phyloP scores from a whole-genome alignment of 1,140 invertebrate species.

The Venustaconcha ellipsiformis region DNA sequence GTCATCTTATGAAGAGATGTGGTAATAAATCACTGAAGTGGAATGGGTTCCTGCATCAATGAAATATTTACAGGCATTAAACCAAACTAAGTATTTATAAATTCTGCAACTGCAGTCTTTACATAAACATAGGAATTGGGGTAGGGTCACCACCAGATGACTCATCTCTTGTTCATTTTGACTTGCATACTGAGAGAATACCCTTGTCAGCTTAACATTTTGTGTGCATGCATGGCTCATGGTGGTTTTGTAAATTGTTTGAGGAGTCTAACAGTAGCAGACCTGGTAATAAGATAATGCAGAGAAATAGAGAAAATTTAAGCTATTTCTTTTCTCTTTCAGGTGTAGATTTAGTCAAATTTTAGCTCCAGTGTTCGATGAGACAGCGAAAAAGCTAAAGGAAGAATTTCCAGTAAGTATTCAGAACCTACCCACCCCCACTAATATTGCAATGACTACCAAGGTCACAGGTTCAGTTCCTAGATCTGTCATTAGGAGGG shows the following conservation, averaged over 20 bases:
- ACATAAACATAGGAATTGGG: too few species aligned
- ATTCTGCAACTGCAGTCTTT: too few species aligned
- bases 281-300: not conserved
- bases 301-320: not conserved
- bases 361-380: constrained; percentile 96
- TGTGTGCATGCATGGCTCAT: not conserved
- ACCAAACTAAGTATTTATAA: too few species aligned
- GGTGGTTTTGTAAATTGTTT: not conserved
- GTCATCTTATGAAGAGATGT: too few species aligned
- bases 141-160: not conserved
- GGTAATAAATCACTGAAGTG: too few species aligned
- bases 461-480: not conserved
- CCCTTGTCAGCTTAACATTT: not conserved
- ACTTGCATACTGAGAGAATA: not conserved
- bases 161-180: not conserved
- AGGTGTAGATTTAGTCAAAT: constrained; percentile 87
- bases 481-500: not conserved
- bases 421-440: not conserved
- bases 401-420: constrained; percentile 79
- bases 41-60: too few species aligned
- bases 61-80: too few species aligned
- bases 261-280: not conserved
- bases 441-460: not conserved
- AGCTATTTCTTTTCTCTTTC: constrained; percentile 17
- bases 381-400: constrained; percentile 89